Evolutionary conservation across 2,113 vertebrate genomes (phyloP).

Genomic region (Lutjanus erythropterus): DNA sequence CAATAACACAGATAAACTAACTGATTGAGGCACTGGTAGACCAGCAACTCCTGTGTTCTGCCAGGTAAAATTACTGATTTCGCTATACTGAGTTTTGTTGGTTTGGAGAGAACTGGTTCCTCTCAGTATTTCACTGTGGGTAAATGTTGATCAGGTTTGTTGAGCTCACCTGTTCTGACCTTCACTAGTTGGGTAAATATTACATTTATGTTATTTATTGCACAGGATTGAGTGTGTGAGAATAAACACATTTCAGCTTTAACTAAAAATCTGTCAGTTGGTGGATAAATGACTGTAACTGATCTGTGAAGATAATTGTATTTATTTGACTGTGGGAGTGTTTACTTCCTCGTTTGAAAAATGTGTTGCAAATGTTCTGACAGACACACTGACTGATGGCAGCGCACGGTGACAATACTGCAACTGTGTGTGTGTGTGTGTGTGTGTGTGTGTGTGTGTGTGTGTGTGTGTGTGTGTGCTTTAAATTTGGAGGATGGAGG

Average conservation of each 20-base stretch:
- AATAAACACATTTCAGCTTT: conserved; percentile 1
- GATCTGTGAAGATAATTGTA: conserved; percentile 4
- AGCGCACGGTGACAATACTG: conserved; percentile 25
- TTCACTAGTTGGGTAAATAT: not conserved
- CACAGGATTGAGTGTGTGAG: not conserved
- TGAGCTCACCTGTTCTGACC: conserved; percentile 7
- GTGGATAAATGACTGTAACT: conserved; percentile 5
- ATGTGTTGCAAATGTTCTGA: conserved; percentile 45
- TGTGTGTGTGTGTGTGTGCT: conserved; percentile 39
- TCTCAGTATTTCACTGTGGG: not conserved
- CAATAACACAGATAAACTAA: too few relatives aligned
- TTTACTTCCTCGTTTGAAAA: conserved; percentile 34
- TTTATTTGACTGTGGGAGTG: conserved; percentile 8
- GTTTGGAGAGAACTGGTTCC: too few relatives aligned
- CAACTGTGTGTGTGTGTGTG: conserved; percentile 29
- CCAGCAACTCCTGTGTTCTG: too few relatives aligned
- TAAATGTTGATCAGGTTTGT: not conserved
- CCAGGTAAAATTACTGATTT: too few relatives aligned
- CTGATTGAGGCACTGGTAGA: too few relatives aligned
- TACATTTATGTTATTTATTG: conserved; percentile 2
- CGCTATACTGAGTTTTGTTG: too few relatives aligned
- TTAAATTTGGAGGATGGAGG: conserved; percentile 62
- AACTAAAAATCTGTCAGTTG: not conserved
- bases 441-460: conserved; percentile 21
- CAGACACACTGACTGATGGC: conserved; percentile 67